phyloP scores from a whole-genome alignment of 1,140 invertebrate genomes.

The Coenobita brevimanus region DNA sequence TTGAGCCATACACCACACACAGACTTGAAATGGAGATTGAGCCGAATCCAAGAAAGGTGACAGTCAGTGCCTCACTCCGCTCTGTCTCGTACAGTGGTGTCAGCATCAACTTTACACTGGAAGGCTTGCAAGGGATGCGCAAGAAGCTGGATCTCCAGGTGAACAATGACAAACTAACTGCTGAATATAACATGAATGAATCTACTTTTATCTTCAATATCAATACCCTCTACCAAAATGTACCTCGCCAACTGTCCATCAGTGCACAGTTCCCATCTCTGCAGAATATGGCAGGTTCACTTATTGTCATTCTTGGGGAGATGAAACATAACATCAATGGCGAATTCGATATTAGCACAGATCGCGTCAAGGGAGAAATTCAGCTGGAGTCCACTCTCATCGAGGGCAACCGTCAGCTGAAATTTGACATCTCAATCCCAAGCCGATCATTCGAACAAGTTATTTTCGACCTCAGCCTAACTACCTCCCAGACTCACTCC shows the following conservation, averaged over 20 bases:
- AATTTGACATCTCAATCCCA: conserved; percentile 26
- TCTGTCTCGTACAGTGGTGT: too few species aligned
- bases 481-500: conserved; percentile 13
- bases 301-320: conserved; percentile 11
- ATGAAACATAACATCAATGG: conserved; percentile 36
- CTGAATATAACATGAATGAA: conserved; percentile 16
- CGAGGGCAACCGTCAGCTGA: conserved; percentile 18
- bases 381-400: conserved; percentile 30
- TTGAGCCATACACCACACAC: too few species aligned
- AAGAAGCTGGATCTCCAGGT: neutral
- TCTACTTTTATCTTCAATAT: conserved; percentile 9
- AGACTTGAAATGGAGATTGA: too few species aligned
- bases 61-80: too few species aligned
- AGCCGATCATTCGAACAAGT: conserved; percentile 13
- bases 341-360: neutral
- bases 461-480: neutral
- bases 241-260: conserved; percentile 26
- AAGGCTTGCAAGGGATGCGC: too few species aligned
- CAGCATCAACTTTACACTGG: too few species aligned
- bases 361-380: conserved; percentile 19
- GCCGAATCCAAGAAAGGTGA: too few species aligned
- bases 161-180: conserved; percentile 16
- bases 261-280: conserved; percentile 22
- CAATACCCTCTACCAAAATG: neutral
- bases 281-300: conserved; percentile 5